Percentiles rank a stretch among this genome's conserved stretches.
phyloP scores from a whole-genome alignment of 2,113 vertebrate species.

The Hippolais icterina region DNA sequence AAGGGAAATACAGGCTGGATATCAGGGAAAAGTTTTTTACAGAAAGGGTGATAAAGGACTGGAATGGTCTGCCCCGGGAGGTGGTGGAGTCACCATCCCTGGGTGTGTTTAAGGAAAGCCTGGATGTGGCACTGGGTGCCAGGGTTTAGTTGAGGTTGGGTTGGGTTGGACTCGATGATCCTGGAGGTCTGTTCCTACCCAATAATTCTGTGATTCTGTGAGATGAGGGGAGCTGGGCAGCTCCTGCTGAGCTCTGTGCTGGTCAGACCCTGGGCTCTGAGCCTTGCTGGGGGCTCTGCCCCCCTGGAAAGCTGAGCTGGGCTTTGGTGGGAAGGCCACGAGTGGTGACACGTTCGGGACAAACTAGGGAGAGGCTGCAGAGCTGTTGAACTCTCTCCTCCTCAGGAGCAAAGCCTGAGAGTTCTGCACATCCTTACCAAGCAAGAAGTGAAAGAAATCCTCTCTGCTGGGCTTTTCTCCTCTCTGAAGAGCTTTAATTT shows the following conservation, averaged over 20 bases:
- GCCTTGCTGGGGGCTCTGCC: too few species aligned
- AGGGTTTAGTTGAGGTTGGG: too few species aligned
- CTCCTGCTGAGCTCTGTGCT: background rate
- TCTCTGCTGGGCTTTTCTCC: background rate
- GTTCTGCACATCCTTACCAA: background rate
- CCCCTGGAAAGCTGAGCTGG: background rate
- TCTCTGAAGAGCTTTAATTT: background rate
- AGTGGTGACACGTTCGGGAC: background rate
- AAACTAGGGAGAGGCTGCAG: background rate
- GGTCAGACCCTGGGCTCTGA: fast-evolving
- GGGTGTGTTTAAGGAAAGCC: too few species aligned
- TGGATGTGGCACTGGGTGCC: too few species aligned
- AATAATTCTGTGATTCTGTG: too few species aligned
- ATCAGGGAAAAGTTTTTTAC: too few species aligned
- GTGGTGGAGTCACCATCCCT: too few species aligned
- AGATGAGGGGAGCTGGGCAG: background rate
- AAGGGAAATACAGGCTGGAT: too few species aligned
- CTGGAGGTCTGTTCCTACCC: too few species aligned
- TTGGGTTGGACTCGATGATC: too few species aligned
- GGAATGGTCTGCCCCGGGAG: too few species aligned
- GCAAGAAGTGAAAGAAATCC: background rate
- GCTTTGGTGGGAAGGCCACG: background rate
- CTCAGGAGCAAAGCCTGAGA: background rate
- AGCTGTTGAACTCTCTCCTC: background rate
- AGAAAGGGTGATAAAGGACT: too few species aligned